Evolutionary conservation across 2,797 vertebrate species (phyloP).

Genomic region (Acomys russatus): DNA sequence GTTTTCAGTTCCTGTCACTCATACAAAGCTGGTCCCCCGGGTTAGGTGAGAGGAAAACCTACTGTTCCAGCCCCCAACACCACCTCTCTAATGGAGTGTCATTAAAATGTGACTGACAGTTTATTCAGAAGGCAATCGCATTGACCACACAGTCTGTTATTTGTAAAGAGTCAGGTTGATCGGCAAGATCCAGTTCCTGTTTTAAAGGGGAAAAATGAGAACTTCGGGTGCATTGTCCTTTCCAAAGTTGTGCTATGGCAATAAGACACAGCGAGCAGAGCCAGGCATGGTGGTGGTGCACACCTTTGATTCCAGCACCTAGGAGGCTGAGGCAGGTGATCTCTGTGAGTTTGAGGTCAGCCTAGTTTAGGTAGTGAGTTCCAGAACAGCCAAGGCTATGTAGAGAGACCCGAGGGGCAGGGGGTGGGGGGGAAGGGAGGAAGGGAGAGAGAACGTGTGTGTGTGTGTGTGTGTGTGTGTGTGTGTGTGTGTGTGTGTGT

Average conservation of each 20-base stretch:
- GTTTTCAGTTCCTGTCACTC: conserved; percentile 43
- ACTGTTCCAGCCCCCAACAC: conserved; percentile 84
- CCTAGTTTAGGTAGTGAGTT: background rate
- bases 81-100: conserved; percentile 76
- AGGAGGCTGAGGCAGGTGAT: background rate
- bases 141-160: conserved; percentile 85
- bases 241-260: conserved; percentile 32
- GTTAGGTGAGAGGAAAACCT: conserved; percentile 85
- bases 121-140: conserved; percentile 76
- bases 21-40: conserved; percentile 60
- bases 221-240: conserved; percentile 77
- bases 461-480: no score
- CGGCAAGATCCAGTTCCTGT: conserved; percentile 78
- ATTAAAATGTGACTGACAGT: conserved; percentile 82
- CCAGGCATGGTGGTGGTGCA: background rate
- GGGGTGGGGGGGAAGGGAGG: no score
- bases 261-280: background rate
- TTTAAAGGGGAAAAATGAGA: conserved; percentile 60
- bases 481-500: no score
- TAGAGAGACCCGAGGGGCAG: no score
- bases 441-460: no score
- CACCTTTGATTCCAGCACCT: background rate
- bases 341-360: background rate
- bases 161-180: conserved; percentile 85
- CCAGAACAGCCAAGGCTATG: background rate